These are phyloP conservation scores for Donacobius atricapilla DNA, from an alignment of 2,113 vertebrate genomes.

Conservation along the genomic window DNA sequence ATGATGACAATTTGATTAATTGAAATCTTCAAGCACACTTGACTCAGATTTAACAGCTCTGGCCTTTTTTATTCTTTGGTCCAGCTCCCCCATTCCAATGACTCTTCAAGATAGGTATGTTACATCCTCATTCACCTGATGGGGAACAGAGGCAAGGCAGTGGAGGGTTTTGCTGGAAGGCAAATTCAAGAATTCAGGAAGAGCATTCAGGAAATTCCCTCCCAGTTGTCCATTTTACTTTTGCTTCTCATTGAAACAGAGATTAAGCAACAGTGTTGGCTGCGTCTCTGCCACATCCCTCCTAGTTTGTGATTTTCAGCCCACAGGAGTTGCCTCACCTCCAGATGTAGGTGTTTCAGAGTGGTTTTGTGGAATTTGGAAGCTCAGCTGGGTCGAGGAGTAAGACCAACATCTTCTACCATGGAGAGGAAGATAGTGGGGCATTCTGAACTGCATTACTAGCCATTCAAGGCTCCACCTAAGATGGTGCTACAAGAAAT, in stretches of 20 bases:
- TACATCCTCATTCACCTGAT: neutral
- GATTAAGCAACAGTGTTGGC: neutral
- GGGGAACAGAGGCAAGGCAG: neutral
- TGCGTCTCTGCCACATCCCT: neutral
- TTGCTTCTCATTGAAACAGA: neutral
- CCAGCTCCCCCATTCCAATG: neutral
- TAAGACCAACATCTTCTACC: neutral
- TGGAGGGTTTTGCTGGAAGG: neutral
- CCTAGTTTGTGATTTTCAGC: neutral
- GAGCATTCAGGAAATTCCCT: neutral
- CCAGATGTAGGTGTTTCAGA: neutral
- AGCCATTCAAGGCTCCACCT: neutral
- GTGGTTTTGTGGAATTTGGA: neutral
- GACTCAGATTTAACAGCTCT: neutral
- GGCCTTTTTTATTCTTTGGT: neutral
- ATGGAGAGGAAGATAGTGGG: neutral
- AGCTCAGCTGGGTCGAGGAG: neutral
- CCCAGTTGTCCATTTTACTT: neutral
- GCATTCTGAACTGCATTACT: fast-evolving
- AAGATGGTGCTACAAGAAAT: neutral
- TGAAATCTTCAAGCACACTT: neutral
- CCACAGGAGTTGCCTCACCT: neutral
- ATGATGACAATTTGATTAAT: neutral
- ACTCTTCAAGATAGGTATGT: neutral
- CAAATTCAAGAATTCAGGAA: neutral